Evolutionary conservation across 1,140 invertebrate species (phyloP), one percentile per base, ranked within the genome.

Genomic region (Scaptomyza montana): DNA sequence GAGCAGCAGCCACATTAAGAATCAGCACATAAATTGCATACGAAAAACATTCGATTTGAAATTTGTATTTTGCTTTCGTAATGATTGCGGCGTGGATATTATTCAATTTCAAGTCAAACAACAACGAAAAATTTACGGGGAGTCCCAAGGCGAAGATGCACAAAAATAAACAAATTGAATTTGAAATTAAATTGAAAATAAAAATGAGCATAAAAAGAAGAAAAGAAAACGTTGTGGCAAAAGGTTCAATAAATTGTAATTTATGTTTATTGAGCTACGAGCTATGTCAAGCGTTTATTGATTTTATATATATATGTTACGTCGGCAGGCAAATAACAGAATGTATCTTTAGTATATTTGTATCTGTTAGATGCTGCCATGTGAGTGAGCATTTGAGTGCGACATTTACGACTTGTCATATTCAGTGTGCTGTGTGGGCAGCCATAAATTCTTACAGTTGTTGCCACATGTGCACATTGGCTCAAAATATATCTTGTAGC

Each of bases 391-490:
- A 72, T 66, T 72, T 72, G 54, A 36, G 33, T 46, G 47, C 65
- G 65, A 70, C 80, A 80, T 85, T 86, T 86, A 87, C 82, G 84
- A 89, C 78, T 82, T 82, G 82, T 89, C 78, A 87, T 87, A 86
- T 77, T 84, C 78, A 55, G 71, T 60, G 39, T 51, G 54, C 39
- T 78, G 80, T 74, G 81, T 82, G 85, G 82, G 82, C 78, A 89
- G 84, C 70, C 71, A 87, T 86, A 86, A 86, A 86, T 86, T 36
- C 33, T 36, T 36, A 2, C 33, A 82, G 75, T 43, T 43, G 39
- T 43, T 85, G 55, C 50, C 67, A 76, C 68, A 71, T 66, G 69
- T 53, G 54, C 39, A 2, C 39, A 4, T 8, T 43, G 9, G 2
- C 54, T 59, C 13, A 50, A 69, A 33, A 33, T 63, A 50, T 68